Percentiles rank a stretch among this genome's conserved stretches.
phyloP scores from a whole-genome alignment of 2,113 vertebrate species.

The Pungitius pungitius region DNA sequence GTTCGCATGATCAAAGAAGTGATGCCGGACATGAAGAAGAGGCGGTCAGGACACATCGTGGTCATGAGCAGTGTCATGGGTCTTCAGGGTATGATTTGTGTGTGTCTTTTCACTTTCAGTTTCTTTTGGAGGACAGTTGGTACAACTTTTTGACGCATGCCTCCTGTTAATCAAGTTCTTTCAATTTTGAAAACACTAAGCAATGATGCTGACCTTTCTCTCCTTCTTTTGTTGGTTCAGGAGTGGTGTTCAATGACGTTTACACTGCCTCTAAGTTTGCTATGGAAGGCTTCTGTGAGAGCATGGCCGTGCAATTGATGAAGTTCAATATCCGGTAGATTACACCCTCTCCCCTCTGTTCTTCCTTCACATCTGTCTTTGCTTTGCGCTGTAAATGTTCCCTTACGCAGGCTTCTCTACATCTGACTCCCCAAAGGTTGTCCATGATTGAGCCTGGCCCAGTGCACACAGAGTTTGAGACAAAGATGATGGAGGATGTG shows the following conservation, averaged over 20 bases:
- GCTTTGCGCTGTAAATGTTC: conserved; percentile 2
- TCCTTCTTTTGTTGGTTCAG: conserved; percentile 67
- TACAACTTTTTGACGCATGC: neutral
- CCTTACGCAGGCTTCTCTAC: conserved; percentile 3
- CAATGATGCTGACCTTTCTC: neutral
- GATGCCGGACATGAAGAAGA: conserved; percentile 90
- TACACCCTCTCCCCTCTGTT: conserved; percentile 5
- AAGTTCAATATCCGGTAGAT: conserved; percentile 92
- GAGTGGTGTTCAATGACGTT: conserved; percentile 91
- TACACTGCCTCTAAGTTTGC: conserved; percentile 96
- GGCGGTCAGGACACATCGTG: conserved; percentile 88
- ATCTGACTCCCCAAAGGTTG: conserved; percentile 66
- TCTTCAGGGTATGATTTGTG: conserved; percentile 76
- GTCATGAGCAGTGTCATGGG: conserved; percentile 91
- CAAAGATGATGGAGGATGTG: conserved; percentile 85
- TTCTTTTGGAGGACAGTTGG: neutral
- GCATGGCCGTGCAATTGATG: conserved; percentile 90
- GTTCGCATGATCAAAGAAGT: conserved; percentile 91
- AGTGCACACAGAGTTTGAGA: conserved; percentile 86
- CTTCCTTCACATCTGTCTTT: conserved; percentile 29
- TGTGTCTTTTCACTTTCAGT: neutral
- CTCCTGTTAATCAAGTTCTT: neutral
- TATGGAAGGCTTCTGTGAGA: conserved; percentile 95
- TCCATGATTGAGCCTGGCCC: conserved; percentile 87
- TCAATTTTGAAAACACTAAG: neutral